These are phyloP conservation scores for Struthio camelus DNA, from an alignment of 2,113 vertebrate species.

Conservation along the genomic window DNA sequence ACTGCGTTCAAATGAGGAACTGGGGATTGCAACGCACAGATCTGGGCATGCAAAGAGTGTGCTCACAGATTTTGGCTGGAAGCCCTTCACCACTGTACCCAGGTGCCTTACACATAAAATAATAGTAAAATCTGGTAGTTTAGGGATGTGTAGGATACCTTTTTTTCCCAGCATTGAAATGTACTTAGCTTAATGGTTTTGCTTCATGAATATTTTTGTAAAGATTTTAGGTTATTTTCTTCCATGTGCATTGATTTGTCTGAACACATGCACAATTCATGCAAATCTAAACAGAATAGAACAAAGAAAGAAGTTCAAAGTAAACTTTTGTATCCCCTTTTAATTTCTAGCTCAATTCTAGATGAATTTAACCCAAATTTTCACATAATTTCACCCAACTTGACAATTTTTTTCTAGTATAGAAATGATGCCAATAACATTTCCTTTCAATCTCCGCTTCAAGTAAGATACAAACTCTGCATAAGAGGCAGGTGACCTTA, in stretches of 20 bases:
- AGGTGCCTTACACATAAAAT: not conserved
- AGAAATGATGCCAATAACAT: not conserved
- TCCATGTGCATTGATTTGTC: not conserved
- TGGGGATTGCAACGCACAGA: not conserved
- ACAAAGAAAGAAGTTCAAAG: not conserved
- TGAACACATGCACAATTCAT: not conserved
- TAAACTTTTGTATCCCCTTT: not conserved
- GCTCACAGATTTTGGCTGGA: not conserved
- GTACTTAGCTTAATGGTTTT: not conserved
- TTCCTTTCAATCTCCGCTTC: not conserved
- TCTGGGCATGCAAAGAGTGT: fast-evolving
- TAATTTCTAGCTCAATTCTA: not conserved
- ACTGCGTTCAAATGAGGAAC: not conserved
- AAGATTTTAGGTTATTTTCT: not conserved
- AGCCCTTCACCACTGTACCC: not conserved
- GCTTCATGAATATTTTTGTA: not conserved
- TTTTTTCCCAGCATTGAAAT: not conserved
- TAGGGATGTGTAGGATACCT: not conserved
- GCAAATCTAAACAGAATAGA: not conserved
- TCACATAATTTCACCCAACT: not conserved
- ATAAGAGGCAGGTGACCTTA: not conserved
- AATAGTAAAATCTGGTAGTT: not conserved
- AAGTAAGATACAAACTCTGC: not conserved
- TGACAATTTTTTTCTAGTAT: not conserved
- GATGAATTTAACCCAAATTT: not conserved